These are phyloP conservation scores for Conops quadrifasciatus DNA, from an alignment of 2,888 invertebrate genomes.

Conservation along the genomic window DNA sequence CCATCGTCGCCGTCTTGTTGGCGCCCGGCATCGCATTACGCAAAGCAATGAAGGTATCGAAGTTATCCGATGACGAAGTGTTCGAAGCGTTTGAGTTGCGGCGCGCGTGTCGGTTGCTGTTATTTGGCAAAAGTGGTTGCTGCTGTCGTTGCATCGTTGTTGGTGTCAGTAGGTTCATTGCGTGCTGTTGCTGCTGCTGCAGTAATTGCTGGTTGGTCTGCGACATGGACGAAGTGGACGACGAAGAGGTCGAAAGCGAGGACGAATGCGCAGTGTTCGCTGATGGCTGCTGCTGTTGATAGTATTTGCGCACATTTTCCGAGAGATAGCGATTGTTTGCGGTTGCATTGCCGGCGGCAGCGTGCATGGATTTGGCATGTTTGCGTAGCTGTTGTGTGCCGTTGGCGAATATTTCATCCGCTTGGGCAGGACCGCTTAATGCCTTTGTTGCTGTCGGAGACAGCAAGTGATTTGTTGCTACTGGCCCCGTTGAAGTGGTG, in stretches of 20 bases:
- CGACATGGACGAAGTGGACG: conserved; percentile 60
- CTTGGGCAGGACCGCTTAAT: conserved; percentile 11
- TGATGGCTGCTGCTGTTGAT: conserved; percentile 57
- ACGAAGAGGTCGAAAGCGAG: conserved; percentile 59
- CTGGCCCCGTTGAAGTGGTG: conserved; percentile 41
- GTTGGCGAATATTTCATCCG: conserved; percentile 21
- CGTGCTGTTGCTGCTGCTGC: conserved; percentile 32
- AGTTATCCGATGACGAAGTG: conserved; percentile 60
- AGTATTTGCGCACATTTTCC: conserved; percentile 62
- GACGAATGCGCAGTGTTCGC: conserved; percentile 58
- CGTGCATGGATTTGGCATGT: conserved; percentile 32
- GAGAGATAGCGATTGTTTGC: conserved; percentile 56
- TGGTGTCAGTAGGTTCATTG: conserved; percentile 45
- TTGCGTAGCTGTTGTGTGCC: conserved; percentile 16
- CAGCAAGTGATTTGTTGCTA: conserved; percentile 41
- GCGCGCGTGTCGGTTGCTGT: conserved; percentile 48
- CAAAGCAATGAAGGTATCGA: conserved; percentile 58
- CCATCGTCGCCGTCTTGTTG: conserved; percentile 43
- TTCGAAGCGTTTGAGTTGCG: conserved; percentile 60
- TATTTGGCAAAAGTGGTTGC: conserved; percentile 15
- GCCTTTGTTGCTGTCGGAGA: conserved; percentile 40
- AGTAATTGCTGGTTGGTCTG: conserved; percentile 45
- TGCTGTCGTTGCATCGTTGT: conserved; percentile 38
- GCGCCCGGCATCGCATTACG: conserved; percentile 49
- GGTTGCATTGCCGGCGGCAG: conserved; percentile 43